Evolutionary conservation across 2,113 vertebrate genomes (phyloP).

Genomic region (Corythaixoides concolor): DNA sequence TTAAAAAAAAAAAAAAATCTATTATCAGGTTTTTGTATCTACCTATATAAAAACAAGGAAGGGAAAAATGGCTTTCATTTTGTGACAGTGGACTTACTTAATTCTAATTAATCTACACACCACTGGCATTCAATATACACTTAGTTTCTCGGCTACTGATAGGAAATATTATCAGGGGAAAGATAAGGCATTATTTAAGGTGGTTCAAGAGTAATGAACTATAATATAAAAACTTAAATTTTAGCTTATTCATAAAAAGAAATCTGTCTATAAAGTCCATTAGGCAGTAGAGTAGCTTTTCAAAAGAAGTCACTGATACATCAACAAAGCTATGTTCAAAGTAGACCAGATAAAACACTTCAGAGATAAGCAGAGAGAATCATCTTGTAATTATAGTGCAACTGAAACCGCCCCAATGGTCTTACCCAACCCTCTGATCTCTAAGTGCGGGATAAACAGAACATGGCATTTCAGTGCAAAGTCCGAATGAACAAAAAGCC

Average conservation of each 20-base stretch:
- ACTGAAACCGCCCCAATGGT: neutral
- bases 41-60: neutral
- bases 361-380: neutral
- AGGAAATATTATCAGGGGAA: neutral
- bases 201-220: neutral
- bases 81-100: neutral
- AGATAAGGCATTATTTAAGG: neutral
- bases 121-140: neutral
- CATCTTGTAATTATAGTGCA: neutral
- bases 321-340: conserved; percentile 1
- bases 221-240: neutral
- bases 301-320: neutral
- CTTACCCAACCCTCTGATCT: neutral
- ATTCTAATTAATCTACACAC: neutral
- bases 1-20: neutral
- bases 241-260: neutral
- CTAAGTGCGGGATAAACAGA: neutral
- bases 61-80: neutral
- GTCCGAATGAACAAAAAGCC: neutral
- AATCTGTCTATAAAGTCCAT: neutral
- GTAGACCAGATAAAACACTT: conserved; percentile 10
- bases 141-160: neutral
- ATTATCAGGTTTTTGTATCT: neutral
- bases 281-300: neutral
- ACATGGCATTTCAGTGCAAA: neutral